Evolutionary conservation across 2,797 vertebrate genomes (phyloP).

Genomic region (Benthosema pterotum): DNA sequence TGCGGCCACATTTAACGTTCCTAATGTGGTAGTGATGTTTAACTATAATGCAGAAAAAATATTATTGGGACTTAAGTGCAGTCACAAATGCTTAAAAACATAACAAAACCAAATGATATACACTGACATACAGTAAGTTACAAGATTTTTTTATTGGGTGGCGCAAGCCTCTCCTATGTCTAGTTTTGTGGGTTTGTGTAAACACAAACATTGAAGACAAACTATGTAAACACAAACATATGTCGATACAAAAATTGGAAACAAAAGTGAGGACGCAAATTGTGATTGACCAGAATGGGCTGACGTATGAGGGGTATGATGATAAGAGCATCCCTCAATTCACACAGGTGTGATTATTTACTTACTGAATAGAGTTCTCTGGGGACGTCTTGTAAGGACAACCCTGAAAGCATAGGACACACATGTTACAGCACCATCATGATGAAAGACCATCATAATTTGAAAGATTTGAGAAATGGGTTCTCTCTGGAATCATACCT

Average conservation of each 20-base stretch:
- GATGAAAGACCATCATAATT: too few species aligned
- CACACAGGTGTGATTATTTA: neutral
- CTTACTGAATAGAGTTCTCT: slow-evolving; percentile 79
- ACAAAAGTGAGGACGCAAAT: too few species aligned
- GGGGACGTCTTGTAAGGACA: slow-evolving; percentile 76
- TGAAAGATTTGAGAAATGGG: too few species aligned
- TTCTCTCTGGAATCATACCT: slow-evolving; percentile 66
- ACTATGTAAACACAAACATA: neutral
- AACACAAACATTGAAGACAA: neutral
- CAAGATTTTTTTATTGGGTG: too few species aligned
- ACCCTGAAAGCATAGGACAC: slow-evolving; percentile 67
- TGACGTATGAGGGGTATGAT: too few species aligned
- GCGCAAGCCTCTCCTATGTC: too few species aligned
- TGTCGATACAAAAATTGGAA: neutral
- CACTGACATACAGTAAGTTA: too few species aligned
- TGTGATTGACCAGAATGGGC: too few species aligned
- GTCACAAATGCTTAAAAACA: neutral
- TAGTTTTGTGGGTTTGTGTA: neutral
- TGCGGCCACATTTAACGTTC: slow-evolving; percentile 87
- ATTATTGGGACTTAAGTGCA: neutral
- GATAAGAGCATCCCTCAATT: too few species aligned
- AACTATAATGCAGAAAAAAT: slow-evolving; percentile 71
- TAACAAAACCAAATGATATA: neutral
- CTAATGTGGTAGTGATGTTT: slow-evolving; percentile 85
- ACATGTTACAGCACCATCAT: too few species aligned